These are phyloP conservation scores for Macroglossus sobrinus DNA, from an alignment of 2,113 vertebrate genomes.

Conservation along the genomic window DNA sequence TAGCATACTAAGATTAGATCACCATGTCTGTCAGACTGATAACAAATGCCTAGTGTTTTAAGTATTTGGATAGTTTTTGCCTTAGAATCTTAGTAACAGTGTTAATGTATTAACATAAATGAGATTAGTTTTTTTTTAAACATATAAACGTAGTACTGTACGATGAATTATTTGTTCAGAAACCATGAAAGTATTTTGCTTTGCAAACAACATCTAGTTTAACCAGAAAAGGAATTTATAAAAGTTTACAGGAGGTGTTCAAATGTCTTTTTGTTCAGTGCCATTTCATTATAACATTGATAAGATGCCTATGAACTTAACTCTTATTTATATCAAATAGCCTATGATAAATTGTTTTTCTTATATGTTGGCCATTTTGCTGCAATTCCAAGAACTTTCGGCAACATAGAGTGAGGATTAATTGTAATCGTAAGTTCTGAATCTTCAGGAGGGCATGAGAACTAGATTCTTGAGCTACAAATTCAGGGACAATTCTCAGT, in stretches of 20 bases:
- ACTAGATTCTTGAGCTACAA: background rate
- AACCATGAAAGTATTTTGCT: background rate
- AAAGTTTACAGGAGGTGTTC: background rate
- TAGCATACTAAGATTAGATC: background rate
- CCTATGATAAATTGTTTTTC: background rate
- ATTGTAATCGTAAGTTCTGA: background rate
- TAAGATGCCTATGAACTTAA: background rate
- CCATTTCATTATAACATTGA: background rate
- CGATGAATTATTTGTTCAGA: background rate
- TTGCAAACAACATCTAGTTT: background rate
- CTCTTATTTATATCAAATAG: background rate
- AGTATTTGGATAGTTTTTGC: background rate
- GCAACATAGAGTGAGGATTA: background rate
- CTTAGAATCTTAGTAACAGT: background rate
- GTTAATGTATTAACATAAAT: background rate
- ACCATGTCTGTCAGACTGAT: background rate
- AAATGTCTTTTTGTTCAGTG: background rate
- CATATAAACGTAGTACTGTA: background rate
- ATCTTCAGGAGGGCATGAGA: background rate
- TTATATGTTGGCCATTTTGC: background rate
- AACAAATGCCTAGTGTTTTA: background rate
- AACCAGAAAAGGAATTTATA: background rate
- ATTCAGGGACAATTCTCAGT: background rate
- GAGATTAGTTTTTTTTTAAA: background rate
- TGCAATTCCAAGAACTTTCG: background rate